phyloP scores from a whole-genome alignment of 2,888 invertebrate genomes.

The Mythimna pallens region DNA sequence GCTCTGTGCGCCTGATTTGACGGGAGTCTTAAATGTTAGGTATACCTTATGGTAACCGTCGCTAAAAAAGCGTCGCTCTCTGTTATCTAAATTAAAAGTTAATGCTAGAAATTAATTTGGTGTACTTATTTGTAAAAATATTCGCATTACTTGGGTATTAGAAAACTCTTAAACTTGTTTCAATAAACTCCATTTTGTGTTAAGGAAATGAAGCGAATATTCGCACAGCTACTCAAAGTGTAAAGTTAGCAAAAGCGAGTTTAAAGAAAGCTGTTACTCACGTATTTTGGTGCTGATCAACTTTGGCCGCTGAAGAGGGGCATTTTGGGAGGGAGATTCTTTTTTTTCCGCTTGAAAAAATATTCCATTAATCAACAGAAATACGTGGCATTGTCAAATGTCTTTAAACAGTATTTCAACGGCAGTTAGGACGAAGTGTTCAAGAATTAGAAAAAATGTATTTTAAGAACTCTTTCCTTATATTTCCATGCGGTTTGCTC shows the following conservation, averaged over 20 bases:
- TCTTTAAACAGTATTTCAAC: slow-evolving; percentile 30
- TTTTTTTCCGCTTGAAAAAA: slow-evolving; percentile 71
- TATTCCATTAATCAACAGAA: slow-evolving; percentile 49
- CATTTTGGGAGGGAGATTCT: slow-evolving; percentile 54
- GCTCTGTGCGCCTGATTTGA: no score
- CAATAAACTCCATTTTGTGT: background rate
- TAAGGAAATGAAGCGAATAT: background rate
- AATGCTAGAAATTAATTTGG: background rate
- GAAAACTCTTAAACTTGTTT: background rate
- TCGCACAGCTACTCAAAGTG: background rate
- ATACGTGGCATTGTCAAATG: slow-evolving; percentile 29
- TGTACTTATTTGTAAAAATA: background rate
- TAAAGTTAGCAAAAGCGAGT: background rate
- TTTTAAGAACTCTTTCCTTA: slow-evolving; percentile 30
- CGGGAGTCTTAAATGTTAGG: no score
- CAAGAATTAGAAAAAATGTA: slow-evolving; percentile 20
- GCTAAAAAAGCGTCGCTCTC: background rate
- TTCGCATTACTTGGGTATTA: background rate
- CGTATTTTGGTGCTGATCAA: slow-evolving; percentile 70
- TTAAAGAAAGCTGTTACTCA: slow-evolving; percentile 73
- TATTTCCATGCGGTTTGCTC: background rate
- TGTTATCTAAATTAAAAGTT: background rate
- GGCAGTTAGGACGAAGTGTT: slow-evolving; percentile 16
- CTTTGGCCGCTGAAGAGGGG: slow-evolving; percentile 27
- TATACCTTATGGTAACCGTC: background rate